Evolutionary conservation across 2,797 vertebrate species (phyloP).

Genomic region (Acestrorhynchus altus): DNA sequence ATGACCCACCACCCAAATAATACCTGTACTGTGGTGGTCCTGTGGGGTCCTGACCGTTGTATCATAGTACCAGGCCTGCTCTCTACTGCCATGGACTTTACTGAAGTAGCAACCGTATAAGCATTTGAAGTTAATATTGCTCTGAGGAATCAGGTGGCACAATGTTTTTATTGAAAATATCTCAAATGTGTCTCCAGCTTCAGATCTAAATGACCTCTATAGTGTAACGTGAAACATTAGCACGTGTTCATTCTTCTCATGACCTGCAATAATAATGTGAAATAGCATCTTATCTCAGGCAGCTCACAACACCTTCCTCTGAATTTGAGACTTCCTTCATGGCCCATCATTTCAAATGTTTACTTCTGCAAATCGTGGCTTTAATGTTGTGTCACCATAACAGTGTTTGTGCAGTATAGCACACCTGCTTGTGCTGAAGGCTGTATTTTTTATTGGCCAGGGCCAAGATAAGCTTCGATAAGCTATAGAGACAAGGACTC

Average conservation of each 20-base stretch:
- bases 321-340: not conserved
- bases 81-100: too few relatives aligned
- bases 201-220: not conserved
- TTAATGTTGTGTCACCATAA: constrained; percentile 2
- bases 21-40: too few relatives aligned
- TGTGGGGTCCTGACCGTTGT: too few relatives aligned
- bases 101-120: too few relatives aligned
- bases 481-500: not conserved
- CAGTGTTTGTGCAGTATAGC: not conserved
- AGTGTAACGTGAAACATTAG: too few relatives aligned
- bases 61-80: too few relatives aligned
- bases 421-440: constrained; percentile 11
- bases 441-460: not conserved
- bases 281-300: constrained; percentile 2
- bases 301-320: not conserved
- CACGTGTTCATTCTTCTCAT: not conserved
- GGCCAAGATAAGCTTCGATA: constrained; percentile 8
- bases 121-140: too few relatives aligned
- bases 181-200: too few relatives aligned
- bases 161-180: too few relatives aligned
- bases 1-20: too few relatives aligned
- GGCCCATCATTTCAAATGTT: not conserved
- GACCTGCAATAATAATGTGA: not conserved
- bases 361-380: not conserved
- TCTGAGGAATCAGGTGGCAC: too few relatives aligned